These are phyloP conservation scores for Crocuta crocuta DNA, from an alignment of 2,113 vertebrate genomes.

Conservation along the genomic window DNA sequence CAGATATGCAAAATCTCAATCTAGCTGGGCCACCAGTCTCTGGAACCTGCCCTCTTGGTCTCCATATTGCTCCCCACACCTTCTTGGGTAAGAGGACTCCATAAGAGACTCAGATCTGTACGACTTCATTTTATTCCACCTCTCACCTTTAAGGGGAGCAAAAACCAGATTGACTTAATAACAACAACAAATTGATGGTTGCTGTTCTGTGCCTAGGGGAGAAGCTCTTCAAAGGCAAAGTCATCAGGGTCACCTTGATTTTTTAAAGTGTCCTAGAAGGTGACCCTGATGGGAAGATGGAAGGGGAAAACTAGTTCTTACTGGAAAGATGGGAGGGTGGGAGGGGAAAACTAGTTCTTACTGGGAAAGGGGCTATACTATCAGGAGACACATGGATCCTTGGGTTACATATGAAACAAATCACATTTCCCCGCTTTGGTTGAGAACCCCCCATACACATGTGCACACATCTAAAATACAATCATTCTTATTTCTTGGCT, in stretches of 20 bases:
- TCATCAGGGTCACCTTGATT: background rate
- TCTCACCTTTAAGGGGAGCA: background rate
- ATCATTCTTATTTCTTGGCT: background rate
- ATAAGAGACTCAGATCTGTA: background rate
- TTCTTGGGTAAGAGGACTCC: background rate
- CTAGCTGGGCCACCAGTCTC: rapidly evolving
- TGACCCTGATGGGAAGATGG: background rate
- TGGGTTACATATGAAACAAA: background rate
- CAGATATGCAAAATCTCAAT: background rate
- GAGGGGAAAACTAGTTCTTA: background rate
- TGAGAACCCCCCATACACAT: background rate
- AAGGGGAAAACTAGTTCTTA: background rate
- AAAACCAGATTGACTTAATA: background rate
- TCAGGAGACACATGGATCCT: background rate
- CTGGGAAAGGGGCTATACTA: background rate
- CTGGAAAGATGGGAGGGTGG: no score
- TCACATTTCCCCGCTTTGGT: background rate
- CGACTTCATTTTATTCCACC: background rate
- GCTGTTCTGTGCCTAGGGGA: background rate
- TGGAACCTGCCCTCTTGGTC: background rate
- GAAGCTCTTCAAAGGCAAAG: background rate
- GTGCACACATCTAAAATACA: background rate
- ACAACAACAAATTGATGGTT: background rate
- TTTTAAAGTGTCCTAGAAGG: background rate
- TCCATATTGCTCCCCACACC: background rate